A percentile compares a stretch with the other conserved stretches of the same genome.
Conservation (phyloP, 2,113 vertebrate genomes). For the Anolis carolinensis region DNA sequence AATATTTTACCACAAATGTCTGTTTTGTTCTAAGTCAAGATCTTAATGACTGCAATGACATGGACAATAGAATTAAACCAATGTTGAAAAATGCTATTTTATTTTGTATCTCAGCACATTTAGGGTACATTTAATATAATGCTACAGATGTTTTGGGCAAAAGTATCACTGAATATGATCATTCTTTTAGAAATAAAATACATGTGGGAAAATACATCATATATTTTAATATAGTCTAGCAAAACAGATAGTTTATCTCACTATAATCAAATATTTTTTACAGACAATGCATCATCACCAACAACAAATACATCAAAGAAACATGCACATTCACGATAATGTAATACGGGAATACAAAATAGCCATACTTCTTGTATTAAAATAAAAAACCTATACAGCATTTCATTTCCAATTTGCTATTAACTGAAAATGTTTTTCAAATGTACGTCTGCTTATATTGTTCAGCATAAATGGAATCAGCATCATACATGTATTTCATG, state of each 20-base stretch:
- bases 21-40: constrained; percentile 65
- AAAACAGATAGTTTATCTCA: constrained; percentile 35
- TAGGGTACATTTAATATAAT: constrained; percentile 40
- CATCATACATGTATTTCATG: constrained; percentile 31
- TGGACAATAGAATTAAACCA: constrained; percentile 47
- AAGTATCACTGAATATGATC: constrained; percentile 46
- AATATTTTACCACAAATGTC: constrained; percentile 71
- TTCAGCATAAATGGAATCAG: constrained; percentile 56
- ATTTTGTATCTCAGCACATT: constrained; percentile 56
- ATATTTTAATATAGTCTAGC: constrained; percentile 32
- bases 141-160: constrained; percentile 45
- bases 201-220: constrained; percentile 37
- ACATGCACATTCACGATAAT: constrained; percentile 48
- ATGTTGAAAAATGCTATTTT: constrained; percentile 56
- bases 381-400: constrained; percentile 52
- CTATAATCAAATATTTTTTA: constrained; percentile 46
- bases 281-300: no score
- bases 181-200: constrained; percentile 29
- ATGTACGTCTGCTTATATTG: constrained; percentile 57
- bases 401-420: constrained; percentile 54
- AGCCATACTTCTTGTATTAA: constrained; percentile 46
- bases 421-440: constrained; percentile 66
- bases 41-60: constrained; percentile 66
- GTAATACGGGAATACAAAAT: constrained; percentile 45
- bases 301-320: constrained; percentile 46